Evolutionary conservation across 2,797 vertebrate genomes (phyloP).

Genomic region (Eulemur albifrons): DNA sequence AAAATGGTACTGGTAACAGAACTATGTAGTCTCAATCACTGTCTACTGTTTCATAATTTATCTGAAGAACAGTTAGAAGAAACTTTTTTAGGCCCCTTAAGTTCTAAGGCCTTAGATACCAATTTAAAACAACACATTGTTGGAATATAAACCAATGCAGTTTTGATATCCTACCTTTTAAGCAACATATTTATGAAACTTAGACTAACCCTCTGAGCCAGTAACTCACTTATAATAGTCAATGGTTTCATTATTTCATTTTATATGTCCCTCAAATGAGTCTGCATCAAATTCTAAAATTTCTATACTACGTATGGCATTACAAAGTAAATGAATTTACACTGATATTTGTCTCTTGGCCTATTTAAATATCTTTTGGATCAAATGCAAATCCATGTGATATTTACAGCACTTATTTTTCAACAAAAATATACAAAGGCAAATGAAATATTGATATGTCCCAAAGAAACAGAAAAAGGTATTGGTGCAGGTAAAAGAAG

Average conservation of each 20-base stretch:
- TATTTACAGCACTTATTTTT: neutral
- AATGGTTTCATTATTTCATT: neutral
- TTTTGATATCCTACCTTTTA: neutral
- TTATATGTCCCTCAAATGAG: neutral
- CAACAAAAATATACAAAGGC: neutral
- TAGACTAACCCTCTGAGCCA: neutral
- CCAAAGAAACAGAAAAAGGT: neutral
- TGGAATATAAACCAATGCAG: neutral
- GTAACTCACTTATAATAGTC: neutral
- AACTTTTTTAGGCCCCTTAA: neutral
- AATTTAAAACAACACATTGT: neutral
- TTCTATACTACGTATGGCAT: neutral
- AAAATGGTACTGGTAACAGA: neutral
- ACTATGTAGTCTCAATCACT: neutral
- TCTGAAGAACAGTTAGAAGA: neutral
- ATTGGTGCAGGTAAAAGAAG: neutral
- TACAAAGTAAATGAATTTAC: neutral
- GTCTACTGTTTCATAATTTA: neutral
- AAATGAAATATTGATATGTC: neutral
- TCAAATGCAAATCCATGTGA: neutral
- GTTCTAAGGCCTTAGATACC: neutral
- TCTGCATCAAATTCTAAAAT: neutral
- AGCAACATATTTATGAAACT: neutral
- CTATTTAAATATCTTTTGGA: neutral
- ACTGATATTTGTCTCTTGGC: neutral